These are phyloP conservation scores for Progne subis DNA, from an alignment of 2,113 vertebrate species.

Conservation along the genomic window DNA sequence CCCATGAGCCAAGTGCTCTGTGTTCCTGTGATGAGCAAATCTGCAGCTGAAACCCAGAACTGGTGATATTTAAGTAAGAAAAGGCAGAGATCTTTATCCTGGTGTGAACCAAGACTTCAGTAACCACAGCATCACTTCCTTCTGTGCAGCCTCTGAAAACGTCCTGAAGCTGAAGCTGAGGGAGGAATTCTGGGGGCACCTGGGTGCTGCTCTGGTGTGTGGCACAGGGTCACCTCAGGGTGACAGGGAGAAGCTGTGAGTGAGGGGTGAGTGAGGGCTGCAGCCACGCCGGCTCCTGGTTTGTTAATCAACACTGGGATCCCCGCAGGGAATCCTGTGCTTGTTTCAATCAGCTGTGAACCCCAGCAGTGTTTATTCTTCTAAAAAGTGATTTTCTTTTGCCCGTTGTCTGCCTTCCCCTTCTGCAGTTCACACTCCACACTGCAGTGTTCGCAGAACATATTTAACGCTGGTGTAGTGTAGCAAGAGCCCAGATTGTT, in stretches of 20 bases:
- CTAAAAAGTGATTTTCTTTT: neutral
- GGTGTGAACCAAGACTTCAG: neutral
- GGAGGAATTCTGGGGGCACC: neutral
- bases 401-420: conserved; percentile 16
- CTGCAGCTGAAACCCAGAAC: neutral
- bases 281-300: neutral
- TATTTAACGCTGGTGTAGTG: conserved; percentile 9
- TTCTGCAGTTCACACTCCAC: neutral
- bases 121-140: neutral
- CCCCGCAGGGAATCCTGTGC: neutral
- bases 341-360: neutral
- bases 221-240: neutral
- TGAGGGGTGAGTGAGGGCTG: neutral
- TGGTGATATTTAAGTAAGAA: neutral
- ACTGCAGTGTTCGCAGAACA: conserved; percentile 31
- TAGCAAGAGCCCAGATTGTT: conserved; percentile 45
- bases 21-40: neutral
- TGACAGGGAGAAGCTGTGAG: neutral
- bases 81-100: neutral
- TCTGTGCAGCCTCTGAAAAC: neutral
- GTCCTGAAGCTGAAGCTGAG: neutral
- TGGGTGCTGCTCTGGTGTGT: neutral
- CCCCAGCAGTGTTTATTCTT: conserved; percentile 8
- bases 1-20: neutral
- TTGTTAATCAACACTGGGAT: neutral